These are phyloP conservation scores for Chiloscyllium plagiosum DNA, from an alignment of 2,113 vertebrate species.

Conservation along the genomic window DNA sequence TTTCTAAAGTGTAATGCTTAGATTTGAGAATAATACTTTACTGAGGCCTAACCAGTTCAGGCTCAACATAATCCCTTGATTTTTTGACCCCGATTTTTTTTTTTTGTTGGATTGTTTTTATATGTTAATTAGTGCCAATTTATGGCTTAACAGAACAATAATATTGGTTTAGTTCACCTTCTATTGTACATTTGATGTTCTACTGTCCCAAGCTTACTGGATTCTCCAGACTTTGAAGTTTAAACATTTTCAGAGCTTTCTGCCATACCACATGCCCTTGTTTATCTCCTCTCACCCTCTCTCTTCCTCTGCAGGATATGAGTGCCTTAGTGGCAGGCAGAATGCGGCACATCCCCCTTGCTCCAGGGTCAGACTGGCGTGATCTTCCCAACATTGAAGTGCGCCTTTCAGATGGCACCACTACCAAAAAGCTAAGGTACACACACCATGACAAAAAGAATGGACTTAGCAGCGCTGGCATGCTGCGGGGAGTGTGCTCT, in stretches of 20 bases:
- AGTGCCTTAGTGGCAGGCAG: slow-evolving; percentile 85
- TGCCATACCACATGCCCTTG: too few relatives aligned
- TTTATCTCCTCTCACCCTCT: neutral
- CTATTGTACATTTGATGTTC: neutral
- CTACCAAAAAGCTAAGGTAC: slow-evolving; percentile 79
- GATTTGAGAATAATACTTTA: too few relatives aligned
- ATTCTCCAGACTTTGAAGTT: neutral
- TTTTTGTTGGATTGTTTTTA: neutral
- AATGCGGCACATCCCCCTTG: slow-evolving; percentile 89
- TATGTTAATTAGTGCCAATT: neutral
- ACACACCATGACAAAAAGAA: slow-evolving; percentile 79
- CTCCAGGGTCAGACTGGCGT: slow-evolving; percentile 87
- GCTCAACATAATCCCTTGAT: too few relatives aligned
- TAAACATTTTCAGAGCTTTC: neutral
- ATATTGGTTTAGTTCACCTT: neutral
- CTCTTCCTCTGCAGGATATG: slow-evolving; percentile 71
- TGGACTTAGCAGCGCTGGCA: slow-evolving; percentile 69
- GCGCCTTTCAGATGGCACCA: slow-evolving; percentile 73
- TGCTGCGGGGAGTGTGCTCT: slow-evolving; percentile 79
- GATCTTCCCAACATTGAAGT: slow-evolving; percentile 91
- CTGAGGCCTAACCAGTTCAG: too few relatives aligned
- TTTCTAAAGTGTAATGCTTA: too few relatives aligned
- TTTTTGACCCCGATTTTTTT: too few relatives aligned
- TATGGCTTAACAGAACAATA: neutral
- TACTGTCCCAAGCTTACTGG: neutral